Conservation (phyloP, 2,888 invertebrate genomes). For the Drosophila putrida region DNA sequence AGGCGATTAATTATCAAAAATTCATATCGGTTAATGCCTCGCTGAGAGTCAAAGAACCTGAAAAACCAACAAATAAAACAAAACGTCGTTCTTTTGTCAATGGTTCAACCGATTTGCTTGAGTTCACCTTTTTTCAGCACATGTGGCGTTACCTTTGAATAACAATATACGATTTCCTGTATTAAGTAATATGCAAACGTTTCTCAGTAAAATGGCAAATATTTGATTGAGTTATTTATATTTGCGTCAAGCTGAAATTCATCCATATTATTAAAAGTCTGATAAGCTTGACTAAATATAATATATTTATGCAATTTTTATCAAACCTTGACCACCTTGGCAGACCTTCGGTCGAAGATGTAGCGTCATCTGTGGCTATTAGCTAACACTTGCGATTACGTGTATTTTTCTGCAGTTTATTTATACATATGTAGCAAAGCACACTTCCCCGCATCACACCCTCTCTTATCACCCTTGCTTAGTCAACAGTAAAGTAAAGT, state of each 20-base stretch:
- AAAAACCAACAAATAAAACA: constrained; percentile 10
- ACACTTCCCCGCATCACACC: background rate
- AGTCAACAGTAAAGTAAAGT: constrained; percentile 19
- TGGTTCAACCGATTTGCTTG: constrained; percentile 25
- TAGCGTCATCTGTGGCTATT: constrained; percentile 67
- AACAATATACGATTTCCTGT: constrained; percentile 37
- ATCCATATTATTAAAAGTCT: background rate
- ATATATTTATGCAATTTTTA: constrained; percentile 25
- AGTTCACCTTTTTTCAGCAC: constrained; percentile 2
- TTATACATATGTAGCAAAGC: constrained; percentile 26
- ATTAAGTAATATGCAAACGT: constrained; percentile 34
- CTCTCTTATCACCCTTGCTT: background rate
- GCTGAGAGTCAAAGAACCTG: constrained; percentile 35
- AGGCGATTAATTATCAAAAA: constrained; percentile 28
- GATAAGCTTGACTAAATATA: constrained; percentile 35
- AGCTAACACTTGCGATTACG: constrained; percentile 68
- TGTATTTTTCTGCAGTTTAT: constrained; percentile 38
- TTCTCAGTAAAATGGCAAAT: background rate
- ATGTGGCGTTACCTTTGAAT: constrained; percentile 28
- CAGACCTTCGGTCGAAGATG: constrained; percentile 56
- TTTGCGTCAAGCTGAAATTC: background rate
- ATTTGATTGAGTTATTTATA: constrained; percentile 7
- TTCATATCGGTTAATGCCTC: constrained; percentile 25
- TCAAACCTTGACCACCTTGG: constrained; percentile 63
- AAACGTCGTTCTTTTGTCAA: constrained; percentile 15